Evolutionary conservation across 2,888 invertebrate genomes (phyloP).

Genomic region (Chrysotoxum bicinctum): DNA sequence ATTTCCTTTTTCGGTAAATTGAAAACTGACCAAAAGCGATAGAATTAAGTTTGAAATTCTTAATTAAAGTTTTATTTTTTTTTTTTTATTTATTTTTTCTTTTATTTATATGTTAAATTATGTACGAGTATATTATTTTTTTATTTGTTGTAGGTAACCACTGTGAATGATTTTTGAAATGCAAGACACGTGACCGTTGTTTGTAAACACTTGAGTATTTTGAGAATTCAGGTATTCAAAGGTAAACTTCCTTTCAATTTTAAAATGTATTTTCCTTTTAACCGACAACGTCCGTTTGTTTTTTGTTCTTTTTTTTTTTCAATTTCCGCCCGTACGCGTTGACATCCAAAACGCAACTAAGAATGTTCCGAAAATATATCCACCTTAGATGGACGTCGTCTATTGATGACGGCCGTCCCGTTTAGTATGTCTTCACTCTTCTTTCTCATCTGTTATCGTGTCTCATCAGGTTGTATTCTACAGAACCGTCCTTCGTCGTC

Average conservation of each 20-base stretch:
- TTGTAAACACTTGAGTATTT: slow-evolving; percentile 57
- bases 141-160: not conserved
- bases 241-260: slow-evolving; percentile 16
- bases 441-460: slow-evolving; percentile 28
- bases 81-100: not conserved
- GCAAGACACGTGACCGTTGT: slow-evolving; percentile 55
- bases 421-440: slow-evolving; percentile 43
- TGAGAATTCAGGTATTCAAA: slow-evolving; percentile 13
- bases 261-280: not conserved
- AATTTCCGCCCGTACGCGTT: slow-evolving; percentile 77
- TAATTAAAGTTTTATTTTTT: not conserved
- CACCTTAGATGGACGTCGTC: slow-evolving; percentile 80
- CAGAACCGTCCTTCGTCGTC: slow-evolving; percentile 57
- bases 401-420: slow-evolving; percentile 50
- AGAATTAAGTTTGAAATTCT: slow-evolving; percentile 32
- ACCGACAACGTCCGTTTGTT: not conserved
- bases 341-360: slow-evolving; percentile 82
- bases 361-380: slow-evolving; percentile 78
- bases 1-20: slow-evolving; percentile 77
- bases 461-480: slow-evolving; percentile 11
- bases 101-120: too few species aligned
- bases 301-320: not conserved
- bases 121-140: not conserved
- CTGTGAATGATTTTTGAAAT: slow-evolving; percentile 10
- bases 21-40: slow-evolving; percentile 27